These are phyloP conservation scores for Tenthredo amoena DNA, from an alignment of 2,888 invertebrate species.

Conservation along the genomic window DNA sequence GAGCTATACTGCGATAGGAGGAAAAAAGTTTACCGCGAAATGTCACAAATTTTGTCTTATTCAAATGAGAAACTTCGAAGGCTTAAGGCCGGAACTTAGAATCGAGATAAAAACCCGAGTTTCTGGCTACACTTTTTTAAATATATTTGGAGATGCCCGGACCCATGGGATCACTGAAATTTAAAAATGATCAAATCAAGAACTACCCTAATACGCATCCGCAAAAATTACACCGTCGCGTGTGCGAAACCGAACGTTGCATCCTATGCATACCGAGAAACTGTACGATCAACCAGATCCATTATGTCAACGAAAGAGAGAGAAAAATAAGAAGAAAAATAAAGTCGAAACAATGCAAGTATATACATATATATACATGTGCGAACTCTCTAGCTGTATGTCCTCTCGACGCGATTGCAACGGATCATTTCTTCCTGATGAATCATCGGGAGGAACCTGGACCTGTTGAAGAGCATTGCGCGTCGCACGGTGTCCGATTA, in stretches of 20 bases:
- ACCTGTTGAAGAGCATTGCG: constrained; percentile 15
- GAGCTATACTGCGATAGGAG: no score
- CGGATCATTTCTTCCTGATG: constrained; percentile 46
- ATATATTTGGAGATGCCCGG: no score
- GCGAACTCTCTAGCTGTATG: neutral
- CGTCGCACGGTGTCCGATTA: constrained; percentile 69
- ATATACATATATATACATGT: neutral
- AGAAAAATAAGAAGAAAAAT: neutral
- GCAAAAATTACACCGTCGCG: neutral
- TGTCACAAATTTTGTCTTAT: no score
- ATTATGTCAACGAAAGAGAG: constrained; percentile 11
- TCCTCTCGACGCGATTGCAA: neutral
- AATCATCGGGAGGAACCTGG: constrained; percentile 38
- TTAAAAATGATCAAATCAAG: no score
- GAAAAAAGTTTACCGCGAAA: no score
- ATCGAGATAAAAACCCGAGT: no score
- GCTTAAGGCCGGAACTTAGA: no score
- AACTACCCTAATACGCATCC: no score
- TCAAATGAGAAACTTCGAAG: no score
- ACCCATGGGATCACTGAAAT: no score
- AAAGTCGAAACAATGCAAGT: neutral
- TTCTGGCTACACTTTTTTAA: no score
- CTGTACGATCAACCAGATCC: constrained; percentile 12
- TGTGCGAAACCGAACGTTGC: constrained; percentile 18
- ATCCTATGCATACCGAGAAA: constrained; percentile 25